Percentiles rank a stretch among this genome's conserved stretches.
These are phyloP conservation scores for Hydroisotoma schaefferi DNA, from an alignment of 2,888 invertebrate species.

Conservation along the genomic window DNA sequence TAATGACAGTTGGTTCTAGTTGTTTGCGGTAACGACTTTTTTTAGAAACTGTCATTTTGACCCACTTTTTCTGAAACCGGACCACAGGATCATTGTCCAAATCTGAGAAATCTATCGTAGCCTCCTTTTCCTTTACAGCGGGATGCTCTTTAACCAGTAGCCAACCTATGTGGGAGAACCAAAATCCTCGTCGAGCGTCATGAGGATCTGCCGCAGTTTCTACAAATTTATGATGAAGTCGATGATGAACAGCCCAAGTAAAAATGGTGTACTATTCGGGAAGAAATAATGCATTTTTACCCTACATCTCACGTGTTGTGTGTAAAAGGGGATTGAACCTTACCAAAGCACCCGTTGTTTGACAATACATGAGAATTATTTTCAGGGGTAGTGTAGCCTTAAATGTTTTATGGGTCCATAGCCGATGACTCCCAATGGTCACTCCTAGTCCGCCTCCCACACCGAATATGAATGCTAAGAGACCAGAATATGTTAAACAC, in stretches of 20 bases:
- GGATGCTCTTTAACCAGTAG: conserved; percentile 84
- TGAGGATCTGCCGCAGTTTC: conserved; percentile 93
- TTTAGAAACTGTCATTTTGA: too few relatives aligned
- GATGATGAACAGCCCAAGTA: conserved; percentile 14
- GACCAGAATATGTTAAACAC: too few relatives aligned
- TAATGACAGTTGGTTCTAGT: too few relatives aligned
- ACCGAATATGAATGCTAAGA: too few relatives aligned
- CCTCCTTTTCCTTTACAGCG: conserved; percentile 79
- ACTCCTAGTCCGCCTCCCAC: not conserved
- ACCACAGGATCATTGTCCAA: conserved; percentile 75
- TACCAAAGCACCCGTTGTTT: conserved; percentile 18
- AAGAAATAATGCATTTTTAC: conserved; percentile 15
- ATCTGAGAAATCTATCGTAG: conserved; percentile 78
- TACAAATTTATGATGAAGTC: conserved; percentile 58
- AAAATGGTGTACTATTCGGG: conserved; percentile 15
- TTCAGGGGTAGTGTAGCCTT: conserved; percentile 23
- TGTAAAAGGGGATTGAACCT: not conserved
- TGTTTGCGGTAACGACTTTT: too few relatives aligned
- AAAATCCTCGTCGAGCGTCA: conserved; percentile 86
- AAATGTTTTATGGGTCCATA: conserved; percentile 28
- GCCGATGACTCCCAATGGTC: conserved; percentile 21
- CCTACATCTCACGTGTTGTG: not conserved
- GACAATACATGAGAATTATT: conserved; percentile 13
- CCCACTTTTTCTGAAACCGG: conserved; percentile 75
- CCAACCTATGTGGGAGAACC: conserved; percentile 96